A percentile compares a stretch with the other conserved stretches of the same genome.
Evolutionary conservation across 2,113 vertebrate species (phyloP).

Genomic region (Sigmodon hispidus): DNA sequence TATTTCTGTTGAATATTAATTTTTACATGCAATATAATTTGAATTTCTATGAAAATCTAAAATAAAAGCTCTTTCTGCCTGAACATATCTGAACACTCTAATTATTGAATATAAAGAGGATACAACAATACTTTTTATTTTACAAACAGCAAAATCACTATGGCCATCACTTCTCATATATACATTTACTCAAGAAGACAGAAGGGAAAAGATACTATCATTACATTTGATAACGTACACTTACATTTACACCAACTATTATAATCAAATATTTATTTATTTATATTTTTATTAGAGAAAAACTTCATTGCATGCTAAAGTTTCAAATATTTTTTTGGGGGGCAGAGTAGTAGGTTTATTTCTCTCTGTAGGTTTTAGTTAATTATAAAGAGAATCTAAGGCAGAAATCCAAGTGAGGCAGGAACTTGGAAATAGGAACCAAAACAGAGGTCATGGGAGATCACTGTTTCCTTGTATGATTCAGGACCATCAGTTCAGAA

Average conservation of each 20-base stretch:
- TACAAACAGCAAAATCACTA: neutral
- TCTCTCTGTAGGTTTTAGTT: neutral
- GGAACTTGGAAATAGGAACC: neutral
- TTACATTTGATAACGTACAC: neutral
- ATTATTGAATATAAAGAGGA: neutral
- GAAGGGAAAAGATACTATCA: neutral
- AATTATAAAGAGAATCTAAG: neutral
- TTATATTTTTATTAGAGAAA: neutral
- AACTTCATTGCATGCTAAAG: neutral
- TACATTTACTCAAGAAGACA: neutral
- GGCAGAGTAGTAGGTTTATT: neutral
- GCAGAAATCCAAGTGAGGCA: neutral
- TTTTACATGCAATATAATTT: too few species aligned
- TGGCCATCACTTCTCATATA: neutral
- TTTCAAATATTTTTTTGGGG: too few species aligned
- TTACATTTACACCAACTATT: neutral
- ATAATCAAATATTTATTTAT: neutral
- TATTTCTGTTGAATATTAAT: neutral
- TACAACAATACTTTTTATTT: neutral
- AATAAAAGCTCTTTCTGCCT: neutral
- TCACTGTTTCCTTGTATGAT: neutral
- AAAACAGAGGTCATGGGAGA: neutral
- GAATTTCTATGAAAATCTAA: conserved; percentile 28
- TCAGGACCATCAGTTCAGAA: neutral
- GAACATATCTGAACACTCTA: neutral